Evolutionary conservation across 2,113 vertebrate species (phyloP).

Genomic region (Zosterops lateralis): DNA sequence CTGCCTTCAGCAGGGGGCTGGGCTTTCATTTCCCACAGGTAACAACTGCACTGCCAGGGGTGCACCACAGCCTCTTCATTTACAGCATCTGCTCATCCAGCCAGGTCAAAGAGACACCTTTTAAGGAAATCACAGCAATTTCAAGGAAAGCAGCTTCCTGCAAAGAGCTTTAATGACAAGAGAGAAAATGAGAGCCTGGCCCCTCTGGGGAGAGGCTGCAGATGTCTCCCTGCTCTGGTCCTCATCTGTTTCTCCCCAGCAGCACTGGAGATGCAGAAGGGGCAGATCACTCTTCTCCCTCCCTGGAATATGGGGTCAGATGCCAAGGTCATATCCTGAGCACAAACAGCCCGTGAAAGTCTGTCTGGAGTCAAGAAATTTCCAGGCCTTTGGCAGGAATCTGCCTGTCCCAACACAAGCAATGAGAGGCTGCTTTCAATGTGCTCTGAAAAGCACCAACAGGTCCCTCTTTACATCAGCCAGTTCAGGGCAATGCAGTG

Average conservation of each 20-base stretch:
- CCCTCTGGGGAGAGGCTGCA: neutral
- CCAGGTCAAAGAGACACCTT: slow-evolving; percentile 16
- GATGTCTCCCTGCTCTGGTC: neutral
- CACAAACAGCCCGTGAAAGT: neutral
- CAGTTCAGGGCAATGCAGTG: neutral
- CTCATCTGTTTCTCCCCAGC: neutral
- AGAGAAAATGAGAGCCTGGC: slow-evolving; percentile 27
- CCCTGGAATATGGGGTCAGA: neutral
- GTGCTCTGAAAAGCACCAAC: neutral
- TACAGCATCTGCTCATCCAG: neutral
- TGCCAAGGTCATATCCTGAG: neutral
- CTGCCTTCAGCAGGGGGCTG: neutral
- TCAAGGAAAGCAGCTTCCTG: neutral
- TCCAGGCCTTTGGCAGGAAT: neutral
- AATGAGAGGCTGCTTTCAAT: neutral
- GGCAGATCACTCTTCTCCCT: neutral
- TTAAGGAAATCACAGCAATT: slow-evolving; percentile 49
- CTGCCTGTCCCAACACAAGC: neutral
- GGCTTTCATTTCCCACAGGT: neutral
- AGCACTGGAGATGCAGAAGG: neutral
- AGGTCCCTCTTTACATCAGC: neutral
- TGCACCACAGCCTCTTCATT: neutral
- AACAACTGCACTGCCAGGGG: neutral
- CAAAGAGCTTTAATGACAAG: slow-evolving; percentile 17
- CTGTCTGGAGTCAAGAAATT: neutral